A percentile compares a stretch with the other conserved stretches of the same genome.
Conservation (phyloP, 64 coral and sea anemone genomes). For the Montipora sp. region DNA sequence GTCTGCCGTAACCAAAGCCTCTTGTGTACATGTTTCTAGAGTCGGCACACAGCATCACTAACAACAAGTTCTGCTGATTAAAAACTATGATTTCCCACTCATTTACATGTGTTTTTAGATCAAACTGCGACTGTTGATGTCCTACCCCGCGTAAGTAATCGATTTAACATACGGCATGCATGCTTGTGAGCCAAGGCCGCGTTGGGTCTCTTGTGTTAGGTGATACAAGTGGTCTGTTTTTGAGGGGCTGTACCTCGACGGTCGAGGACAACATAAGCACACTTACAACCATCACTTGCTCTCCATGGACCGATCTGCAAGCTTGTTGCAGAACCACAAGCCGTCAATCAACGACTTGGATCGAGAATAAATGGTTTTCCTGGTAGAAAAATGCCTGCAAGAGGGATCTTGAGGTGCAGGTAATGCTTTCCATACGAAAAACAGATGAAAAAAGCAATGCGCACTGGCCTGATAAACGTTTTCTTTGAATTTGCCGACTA, state of each 20-base stretch:
- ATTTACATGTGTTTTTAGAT: constrained; percentile 40
- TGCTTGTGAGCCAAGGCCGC: neutral
- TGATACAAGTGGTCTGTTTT: constrained; percentile 59
- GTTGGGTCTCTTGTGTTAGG: constrained; percentile 24
- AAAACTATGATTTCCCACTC: constrained; percentile 35
- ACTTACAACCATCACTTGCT: constrained; percentile 53
- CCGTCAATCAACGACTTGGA: neutral
- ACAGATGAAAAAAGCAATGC: constrained; percentile 61
- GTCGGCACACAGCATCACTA: neutral
- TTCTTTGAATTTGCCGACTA: constrained; percentile 70
- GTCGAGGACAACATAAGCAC: constrained; percentile 33
- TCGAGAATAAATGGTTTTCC: neutral
- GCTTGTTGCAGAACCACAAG: neutral
- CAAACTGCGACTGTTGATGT: constrained; percentile 64
- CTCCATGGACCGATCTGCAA: neutral
- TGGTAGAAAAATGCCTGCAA: neutral
- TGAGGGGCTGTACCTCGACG: neutral
- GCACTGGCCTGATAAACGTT: constrained; percentile 53
- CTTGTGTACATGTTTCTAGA: constrained; percentile 45
- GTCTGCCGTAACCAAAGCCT: constrained; percentile 49
- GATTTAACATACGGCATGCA: constrained; percentile 40
- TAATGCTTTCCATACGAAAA: constrained; percentile 70
- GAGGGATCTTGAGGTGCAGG: constrained; percentile 5
- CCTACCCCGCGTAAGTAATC: constrained; percentile 46
- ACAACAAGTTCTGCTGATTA: constrained; percentile 3